Evolutionary conservation across 2,888 invertebrate genomes (phyloP), one percentile per base, ranked within the genome.

Genomic region (Ptilodon capucinus): DNA sequence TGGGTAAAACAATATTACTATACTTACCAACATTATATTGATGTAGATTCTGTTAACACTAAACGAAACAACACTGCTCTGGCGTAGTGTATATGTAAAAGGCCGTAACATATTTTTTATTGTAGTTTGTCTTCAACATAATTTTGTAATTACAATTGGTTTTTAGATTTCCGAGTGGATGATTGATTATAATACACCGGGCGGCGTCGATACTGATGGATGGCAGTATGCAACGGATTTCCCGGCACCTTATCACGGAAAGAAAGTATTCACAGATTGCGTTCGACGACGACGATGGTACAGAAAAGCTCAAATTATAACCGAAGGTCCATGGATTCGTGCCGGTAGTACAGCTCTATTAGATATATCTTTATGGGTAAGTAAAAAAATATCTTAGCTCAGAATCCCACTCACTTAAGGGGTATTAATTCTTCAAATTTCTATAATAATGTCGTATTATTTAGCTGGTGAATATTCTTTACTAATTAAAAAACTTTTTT

Each of bases 181-280:
- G 79, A 93, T 97, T n/a, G 98, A 98, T 84, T 97, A 95, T 76
- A 95, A 95, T 74, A 95, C 96, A 7, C 95, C 96, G 0, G 97
- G 97, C 1, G 98, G 97, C 2, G 97, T 96, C 0, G 98, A 98
- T 80, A 93, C 93, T 49, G 97, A 97, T 60, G 98, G 98, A 2
- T 98, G 98, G 98, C 98, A 98, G 76, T 98, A 98, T 82, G 97
- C 98, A 0, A 95, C 96, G 1, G 97, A 98, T 84, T 98, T 98
- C 76, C 97, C 97, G 1, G 94, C 96, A 1, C 93, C 94, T 8
- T 98, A 97, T 81, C 97, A 97, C 74, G 95, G 95, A 0, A 94
- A 95, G 66, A 97, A 97, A 84, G 93, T 95, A 59, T 95, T 97
- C 59, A 97, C 97, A 0, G 98, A 98, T 82, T 97, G 97, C 73